These are phyloP conservation scores for Hoplodrina blanda DNA, from an alignment of 2,888 invertebrate genomes.

Conservation along the genomic window DNA sequence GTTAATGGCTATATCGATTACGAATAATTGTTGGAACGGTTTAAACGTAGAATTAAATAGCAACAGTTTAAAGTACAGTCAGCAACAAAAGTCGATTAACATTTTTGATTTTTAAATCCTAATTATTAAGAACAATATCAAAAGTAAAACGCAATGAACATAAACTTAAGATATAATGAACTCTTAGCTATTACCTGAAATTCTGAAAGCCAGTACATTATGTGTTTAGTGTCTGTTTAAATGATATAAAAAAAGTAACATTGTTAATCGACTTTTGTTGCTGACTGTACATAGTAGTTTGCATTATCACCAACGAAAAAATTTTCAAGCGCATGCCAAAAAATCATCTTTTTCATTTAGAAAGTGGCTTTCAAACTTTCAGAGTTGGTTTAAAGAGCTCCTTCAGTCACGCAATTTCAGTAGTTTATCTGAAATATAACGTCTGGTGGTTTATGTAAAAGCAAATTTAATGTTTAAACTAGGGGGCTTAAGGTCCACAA, in stretches of 20 bases:
- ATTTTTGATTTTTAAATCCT: too few relatives aligned
- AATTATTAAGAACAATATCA: too few relatives aligned
- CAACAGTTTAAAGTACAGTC: too few relatives aligned
- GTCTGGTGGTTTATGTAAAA: constrained; percentile 15
- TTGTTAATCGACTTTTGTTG: too few relatives aligned
- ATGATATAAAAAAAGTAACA: too few relatives aligned
- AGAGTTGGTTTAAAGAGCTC: constrained; percentile 21
- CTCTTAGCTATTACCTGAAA: too few relatives aligned
- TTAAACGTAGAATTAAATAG: neutral
- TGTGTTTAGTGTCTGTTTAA: too few relatives aligned
- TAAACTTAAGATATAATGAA: too few relatives aligned
- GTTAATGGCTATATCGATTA: too few relatives aligned
- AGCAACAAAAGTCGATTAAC: too few relatives aligned
- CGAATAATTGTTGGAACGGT: neutral
- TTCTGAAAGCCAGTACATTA: too few relatives aligned
- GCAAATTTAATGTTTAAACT: constrained; percentile 8
- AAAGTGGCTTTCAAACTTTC: constrained; percentile 9
- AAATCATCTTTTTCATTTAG: neutral
- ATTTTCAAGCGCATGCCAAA: neutral
- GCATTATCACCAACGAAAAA: neutral
- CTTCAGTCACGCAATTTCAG: constrained; percentile 50
- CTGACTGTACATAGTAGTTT: neutral
- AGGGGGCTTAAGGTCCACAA: neutral
- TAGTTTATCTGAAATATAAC: constrained; percentile 20
- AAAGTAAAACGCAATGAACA: too few relatives aligned